Percentiles rank a stretch among this genome's conserved stretches.
phyloP scores from a whole-genome alignment of 92 coral and sea anemone species.

The Diadumene lineata region DNA sequence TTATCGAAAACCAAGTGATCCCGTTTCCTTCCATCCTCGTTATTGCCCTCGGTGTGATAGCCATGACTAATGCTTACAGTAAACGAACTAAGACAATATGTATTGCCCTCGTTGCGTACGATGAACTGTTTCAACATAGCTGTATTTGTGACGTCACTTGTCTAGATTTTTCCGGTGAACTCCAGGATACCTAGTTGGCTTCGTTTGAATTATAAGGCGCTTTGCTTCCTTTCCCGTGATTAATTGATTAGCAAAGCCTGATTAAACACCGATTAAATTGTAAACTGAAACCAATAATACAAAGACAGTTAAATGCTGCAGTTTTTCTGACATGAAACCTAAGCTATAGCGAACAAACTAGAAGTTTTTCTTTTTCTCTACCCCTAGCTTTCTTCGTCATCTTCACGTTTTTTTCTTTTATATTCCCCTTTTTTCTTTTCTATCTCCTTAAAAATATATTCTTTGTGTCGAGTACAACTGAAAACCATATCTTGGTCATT shows the following conservation, averaged over 20 bases:
- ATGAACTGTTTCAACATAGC: not conserved
- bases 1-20: not conserved
- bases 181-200: not conserved
- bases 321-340: no score
- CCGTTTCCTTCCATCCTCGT: not conserved
- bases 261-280: not conserved
- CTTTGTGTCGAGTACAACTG: no score
- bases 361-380: no score
- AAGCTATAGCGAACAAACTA: no score
- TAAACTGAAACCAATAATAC: not conserved
- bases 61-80: not conserved
- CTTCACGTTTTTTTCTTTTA: no score
- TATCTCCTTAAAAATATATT: no score
- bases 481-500: no score
- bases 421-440: no score
- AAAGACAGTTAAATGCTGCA: no score
- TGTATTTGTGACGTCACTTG: not conserved
- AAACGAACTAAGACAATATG: not conserved
- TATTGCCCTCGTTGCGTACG: not conserved
- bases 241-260: not conserved
- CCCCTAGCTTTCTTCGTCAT: no score
- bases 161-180: not conserved
- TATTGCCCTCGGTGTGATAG: not conserved
- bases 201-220: not conserved
- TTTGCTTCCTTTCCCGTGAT: conserved; percentile 2